Percentiles rank a stretch among this genome's conserved stretches.
Conservation (phyloP, 2,797 vertebrate genomes). For the Potorous gilbertii region DNA sequence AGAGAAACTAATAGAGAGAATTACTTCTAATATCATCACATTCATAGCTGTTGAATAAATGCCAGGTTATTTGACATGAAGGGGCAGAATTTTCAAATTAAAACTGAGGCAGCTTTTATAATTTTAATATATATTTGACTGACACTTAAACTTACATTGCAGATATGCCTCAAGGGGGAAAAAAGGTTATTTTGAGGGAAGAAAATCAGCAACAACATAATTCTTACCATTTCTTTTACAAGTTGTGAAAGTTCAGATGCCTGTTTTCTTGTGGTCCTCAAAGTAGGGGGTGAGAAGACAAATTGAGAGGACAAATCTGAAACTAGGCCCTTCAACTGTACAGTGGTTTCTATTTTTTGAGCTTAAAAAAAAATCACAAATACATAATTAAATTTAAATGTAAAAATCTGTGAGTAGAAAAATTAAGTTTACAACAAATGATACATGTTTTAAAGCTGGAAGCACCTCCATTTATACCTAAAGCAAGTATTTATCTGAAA, state of each 20-base stretch:
- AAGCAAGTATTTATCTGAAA: neutral
- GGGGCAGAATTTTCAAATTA: neutral
- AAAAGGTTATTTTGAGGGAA: neutral
- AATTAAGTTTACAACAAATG: constrained; percentile 4
- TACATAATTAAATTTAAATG: neutral
- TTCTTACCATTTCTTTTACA: constrained; percentile 81
- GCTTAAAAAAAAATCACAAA: constrained; percentile 79
- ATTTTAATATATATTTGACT: constrained; percentile 40
- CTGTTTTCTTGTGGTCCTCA: constrained; percentile 86
- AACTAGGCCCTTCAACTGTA: constrained; percentile 81
- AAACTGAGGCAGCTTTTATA: neutral
- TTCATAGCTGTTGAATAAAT: neutral
- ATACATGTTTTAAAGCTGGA: neutral
- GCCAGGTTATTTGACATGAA: constrained; percentile 1
- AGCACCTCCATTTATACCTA: neutral
- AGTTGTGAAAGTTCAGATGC: constrained; percentile 68
- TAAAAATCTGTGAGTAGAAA: neutral
- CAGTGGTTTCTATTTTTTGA: constrained; percentile 79
- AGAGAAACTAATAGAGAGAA: constrained; percentile 4
- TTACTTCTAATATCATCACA: constrained; percentile 5
- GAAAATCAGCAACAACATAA: constrained; percentile 9
- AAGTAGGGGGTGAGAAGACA: constrained; percentile 86
- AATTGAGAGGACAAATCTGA: constrained; percentile 82
- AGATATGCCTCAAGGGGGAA: neutral
- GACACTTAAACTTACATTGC: constrained; percentile 7